These are phyloP conservation scores for Rhizomys pruinosus DNA, from an alignment of 2,113 vertebrate species.

Conservation along the genomic window DNA sequence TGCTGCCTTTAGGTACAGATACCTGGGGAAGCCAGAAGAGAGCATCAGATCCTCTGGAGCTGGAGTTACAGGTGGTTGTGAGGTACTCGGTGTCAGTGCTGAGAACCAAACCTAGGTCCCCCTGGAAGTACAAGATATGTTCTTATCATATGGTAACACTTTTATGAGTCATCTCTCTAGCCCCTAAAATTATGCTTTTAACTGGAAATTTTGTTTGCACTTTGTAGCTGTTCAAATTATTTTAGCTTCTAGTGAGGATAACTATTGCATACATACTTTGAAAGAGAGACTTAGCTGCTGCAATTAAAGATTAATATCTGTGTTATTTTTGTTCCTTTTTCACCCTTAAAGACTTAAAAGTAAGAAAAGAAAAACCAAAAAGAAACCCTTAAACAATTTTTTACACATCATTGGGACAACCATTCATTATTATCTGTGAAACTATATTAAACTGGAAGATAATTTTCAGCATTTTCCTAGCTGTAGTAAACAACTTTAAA, in stretches of 20 bases:
- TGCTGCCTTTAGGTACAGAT: neutral
- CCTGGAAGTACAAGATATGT: too few relatives aligned
- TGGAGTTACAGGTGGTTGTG: neutral
- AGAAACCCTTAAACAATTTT: neutral
- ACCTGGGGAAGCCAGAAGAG: too few relatives aligned
- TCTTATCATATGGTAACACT: neutral
- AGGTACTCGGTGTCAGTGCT: neutral
- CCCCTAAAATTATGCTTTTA: neutral
- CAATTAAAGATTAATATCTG: slow-evolving; percentile 44
- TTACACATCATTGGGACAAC: neutral
- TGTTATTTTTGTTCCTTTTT: neutral
- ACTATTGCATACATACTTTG: slow-evolving; percentile 10
- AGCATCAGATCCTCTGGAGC: neutral
- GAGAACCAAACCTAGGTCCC: neutral
- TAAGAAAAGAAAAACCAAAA: neutral
- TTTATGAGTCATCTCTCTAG: neutral
- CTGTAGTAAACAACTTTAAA: slow-evolving; percentile 36
- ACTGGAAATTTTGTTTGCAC: slow-evolving; percentile 6
- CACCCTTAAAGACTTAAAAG: neutral
- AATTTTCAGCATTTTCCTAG: slow-evolving; percentile 47
- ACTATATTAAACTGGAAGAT: neutral
- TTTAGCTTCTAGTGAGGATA: slow-evolving; percentile 32
- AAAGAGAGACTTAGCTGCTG: neutral
- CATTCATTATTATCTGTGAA: slow-evolving; percentile 2
- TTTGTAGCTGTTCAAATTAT: slow-evolving; percentile 21